A percentile compares a stretch with the other conserved stretches of the same genome.
These are phyloP conservation scores for Tupaia tana DNA, from an alignment of 2,113 vertebrate species.

Conservation along the genomic window DNA sequence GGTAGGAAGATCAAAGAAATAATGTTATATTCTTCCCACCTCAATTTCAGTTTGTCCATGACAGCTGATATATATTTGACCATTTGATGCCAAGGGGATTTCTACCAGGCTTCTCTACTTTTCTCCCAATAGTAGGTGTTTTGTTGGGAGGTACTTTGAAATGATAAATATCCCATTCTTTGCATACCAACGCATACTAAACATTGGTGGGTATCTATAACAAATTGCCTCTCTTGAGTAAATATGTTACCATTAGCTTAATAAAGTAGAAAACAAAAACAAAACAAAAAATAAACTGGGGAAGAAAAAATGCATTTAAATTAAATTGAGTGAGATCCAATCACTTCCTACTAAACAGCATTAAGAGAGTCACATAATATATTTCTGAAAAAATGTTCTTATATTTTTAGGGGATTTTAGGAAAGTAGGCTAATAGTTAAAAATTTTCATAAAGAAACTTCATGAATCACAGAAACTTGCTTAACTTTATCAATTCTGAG, in stretches of 20 bases:
- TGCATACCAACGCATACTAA: not conserved
- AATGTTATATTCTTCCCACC: not conserved
- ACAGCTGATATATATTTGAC: not conserved
- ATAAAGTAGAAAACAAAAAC: not conserved
- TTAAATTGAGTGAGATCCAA: constrained; percentile 55
- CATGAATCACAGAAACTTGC: constrained; percentile 68
- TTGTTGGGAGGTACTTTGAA: not conserved
- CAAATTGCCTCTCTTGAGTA: not conserved
- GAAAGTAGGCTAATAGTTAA: constrained; percentile 24
- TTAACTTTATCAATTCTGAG: constrained; percentile 76
- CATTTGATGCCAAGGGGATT: not conserved
- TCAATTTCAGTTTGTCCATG: constrained; percentile 18
- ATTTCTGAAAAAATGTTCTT: constrained; percentile 77
- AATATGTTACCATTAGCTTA: not conserved
- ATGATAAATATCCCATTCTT: constrained; percentile 12
- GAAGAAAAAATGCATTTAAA: not conserved
- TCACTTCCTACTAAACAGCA: constrained; percentile 60
- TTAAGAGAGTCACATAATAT: constrained; percentile 67
- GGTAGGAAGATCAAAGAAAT: not conserved
- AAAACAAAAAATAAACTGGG: not conserved
- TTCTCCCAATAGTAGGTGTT: not conserved
- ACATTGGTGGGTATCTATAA: not conserved
- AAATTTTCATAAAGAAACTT: constrained; percentile 64
- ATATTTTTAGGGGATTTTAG: constrained; percentile 59
- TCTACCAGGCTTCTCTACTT: not conserved